These are phyloP conservation scores for Clarias pachynema DNA, from an alignment of 2,797 vertebrate species.

Conservation along the genomic window DNA sequence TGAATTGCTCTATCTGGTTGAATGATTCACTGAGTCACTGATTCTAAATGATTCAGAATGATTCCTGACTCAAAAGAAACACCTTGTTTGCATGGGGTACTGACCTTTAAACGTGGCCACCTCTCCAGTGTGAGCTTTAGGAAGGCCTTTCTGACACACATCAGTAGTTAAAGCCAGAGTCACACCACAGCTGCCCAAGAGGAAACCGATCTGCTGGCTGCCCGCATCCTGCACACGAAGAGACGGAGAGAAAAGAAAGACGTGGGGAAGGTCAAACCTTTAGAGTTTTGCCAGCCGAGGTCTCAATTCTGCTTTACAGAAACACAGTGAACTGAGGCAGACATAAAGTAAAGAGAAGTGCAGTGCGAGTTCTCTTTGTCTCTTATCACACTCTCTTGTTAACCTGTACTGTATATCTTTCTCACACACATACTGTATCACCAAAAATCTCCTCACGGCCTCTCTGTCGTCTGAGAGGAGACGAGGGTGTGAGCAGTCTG, in stretches of 20 bases:
- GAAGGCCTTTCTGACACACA: conserved; percentile 94
- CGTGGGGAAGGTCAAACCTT: conserved; percentile 5
- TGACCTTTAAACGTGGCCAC: conserved; percentile 94
- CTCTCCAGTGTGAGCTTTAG: conserved; percentile 93
- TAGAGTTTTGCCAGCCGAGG: not conserved
- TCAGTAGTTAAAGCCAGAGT: conserved; percentile 92
- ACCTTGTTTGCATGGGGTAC: not conserved
- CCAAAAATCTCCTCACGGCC: not conserved
- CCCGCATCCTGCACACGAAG: conserved; percentile 83
- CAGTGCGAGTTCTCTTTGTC: not conserved
- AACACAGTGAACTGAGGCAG: not conserved
- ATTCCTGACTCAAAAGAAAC: not conserved
- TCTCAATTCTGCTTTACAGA: not conserved
- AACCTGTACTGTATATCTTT: not conserved
- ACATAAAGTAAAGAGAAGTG: not conserved
- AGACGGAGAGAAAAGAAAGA: not conserved
- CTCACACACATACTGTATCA: not conserved
- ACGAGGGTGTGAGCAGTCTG: conserved; percentile 14
- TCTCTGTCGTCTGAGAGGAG: not conserved
- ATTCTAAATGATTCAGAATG: not conserved
- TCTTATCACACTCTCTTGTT: not conserved
- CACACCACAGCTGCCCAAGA: conserved; percentile 92
- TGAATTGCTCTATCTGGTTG: not conserved
- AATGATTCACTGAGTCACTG: too few species aligned
- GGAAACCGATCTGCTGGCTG: conserved; percentile 94